phyloP scores from a whole-genome alignment of 30 jellyfish, hydroid and myxozoan species.

The Hydra vulgaris region DNA sequence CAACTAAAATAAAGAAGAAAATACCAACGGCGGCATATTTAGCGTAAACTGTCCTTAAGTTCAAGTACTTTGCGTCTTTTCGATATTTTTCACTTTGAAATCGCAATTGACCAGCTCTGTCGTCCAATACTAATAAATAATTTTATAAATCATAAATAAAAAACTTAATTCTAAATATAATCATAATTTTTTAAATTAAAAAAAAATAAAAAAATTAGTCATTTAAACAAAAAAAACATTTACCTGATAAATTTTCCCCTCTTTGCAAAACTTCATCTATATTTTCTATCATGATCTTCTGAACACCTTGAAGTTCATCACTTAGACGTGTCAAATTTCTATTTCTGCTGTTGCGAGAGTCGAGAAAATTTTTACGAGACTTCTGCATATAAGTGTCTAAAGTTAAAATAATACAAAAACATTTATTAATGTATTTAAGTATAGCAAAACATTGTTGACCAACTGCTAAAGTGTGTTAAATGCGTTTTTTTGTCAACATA shows the following conservation, averaged over 20 bases:
- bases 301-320: slow-evolving; percentile 97
- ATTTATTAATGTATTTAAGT: no score
- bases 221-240: no score
- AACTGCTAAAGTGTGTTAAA: no score
- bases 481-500: no score
- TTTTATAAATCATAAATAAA: no score
- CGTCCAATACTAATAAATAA: slow-evolving; percentile 67
- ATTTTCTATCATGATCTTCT: slow-evolving; percentile 89
- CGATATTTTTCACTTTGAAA: slow-evolving; percentile 87
- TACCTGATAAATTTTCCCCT: slow-evolving; percentile 94
- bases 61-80: slow-evolving; percentile 81
- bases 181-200: no score
- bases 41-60: slow-evolving; percentile 84
- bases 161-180: no score
- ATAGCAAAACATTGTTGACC: no score
- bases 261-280: slow-evolving; percentile 93
- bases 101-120: slow-evolving; percentile 88
- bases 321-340: slow-evolving; percentile 46
- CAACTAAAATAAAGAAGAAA: slow-evolving; percentile 33
- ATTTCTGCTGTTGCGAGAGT: slow-evolving; percentile 67
- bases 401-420: not conserved
- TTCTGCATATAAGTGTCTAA: slow-evolving; percentile 83
- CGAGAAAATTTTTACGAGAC: slow-evolving; percentile 72
- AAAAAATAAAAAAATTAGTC: no score
- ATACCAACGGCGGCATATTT: slow-evolving; percentile 78